Conservation (phyloP, 1,140 invertebrate species). For the Tribolium castaneum region DNA sequence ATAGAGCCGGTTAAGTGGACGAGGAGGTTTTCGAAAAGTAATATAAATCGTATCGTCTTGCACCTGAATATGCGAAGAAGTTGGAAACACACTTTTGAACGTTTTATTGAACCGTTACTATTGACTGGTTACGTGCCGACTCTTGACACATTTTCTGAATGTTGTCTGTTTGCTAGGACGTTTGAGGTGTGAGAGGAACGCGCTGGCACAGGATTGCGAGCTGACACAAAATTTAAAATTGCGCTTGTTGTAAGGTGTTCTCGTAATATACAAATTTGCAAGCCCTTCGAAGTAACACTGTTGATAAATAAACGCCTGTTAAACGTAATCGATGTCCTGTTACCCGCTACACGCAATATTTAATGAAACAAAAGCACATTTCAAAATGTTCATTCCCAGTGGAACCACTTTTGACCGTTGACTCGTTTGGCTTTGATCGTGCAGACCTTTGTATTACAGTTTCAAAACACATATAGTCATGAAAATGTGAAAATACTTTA, state of each 20-base stretch:
- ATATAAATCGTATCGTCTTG: constrained; percentile 1
- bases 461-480: too few relatives aligned
- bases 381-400: too few relatives aligned
- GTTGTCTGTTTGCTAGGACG: not conserved
- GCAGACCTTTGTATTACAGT: too few relatives aligned
- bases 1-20: not conserved
- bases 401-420: too few relatives aligned
- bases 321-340: too few relatives aligned
- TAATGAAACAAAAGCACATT: too few relatives aligned
- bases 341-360: too few relatives aligned
- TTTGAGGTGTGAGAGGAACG: not conserved
- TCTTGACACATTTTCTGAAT: constrained; percentile 9
- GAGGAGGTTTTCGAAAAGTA: not conserved
- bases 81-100: not conserved
- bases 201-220: not conserved
- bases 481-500: too few relatives aligned
- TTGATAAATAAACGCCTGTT: not conserved
- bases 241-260: not conserved
- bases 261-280: not conserved
- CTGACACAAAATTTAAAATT: not conserved
- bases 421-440: too few relatives aligned
- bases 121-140: not conserved
- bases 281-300: not conserved
- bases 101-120: constrained; percentile 13
- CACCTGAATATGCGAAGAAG: not conserved